Conservation (phyloP, 2,113 vertebrate species). For the Anthoscopus minutus region DNA sequence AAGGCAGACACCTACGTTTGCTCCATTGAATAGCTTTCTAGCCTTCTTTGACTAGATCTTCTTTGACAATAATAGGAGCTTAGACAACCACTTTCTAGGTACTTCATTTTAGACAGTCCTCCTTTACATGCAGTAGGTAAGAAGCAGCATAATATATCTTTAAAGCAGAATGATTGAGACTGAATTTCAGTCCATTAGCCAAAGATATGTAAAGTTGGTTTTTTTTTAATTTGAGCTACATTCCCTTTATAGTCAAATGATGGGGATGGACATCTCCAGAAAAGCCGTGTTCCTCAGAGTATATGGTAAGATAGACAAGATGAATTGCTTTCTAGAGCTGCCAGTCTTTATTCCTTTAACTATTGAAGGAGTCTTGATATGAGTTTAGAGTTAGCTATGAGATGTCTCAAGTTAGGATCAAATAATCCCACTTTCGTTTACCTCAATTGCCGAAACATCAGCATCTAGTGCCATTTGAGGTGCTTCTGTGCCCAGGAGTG, state of each 20-base stretch:
- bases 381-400: neutral
- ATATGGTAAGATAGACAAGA: neutral
- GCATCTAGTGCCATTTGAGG: neutral
- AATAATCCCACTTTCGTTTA: neutral
- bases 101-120: constrained; percentile 14
- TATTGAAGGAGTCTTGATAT: neutral
- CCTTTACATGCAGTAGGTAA: neutral
- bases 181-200: neutral
- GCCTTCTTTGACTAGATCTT: neutral
- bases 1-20: neutral
- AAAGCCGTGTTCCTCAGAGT: neutral
- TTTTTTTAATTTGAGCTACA: neutral
- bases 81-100: neutral
- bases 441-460: neutral
- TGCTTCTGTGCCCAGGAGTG: neutral
- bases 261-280: neutral
- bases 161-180: neutral
- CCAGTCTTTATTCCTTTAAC: neutral
- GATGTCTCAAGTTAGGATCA: neutral
- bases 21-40: neutral
- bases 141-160: neutral
- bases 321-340: neutral
- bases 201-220: neutral
- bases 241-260: neutral
- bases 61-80: neutral